Conservation (phyloP, 2,113 vertebrate genomes). For the Tauraco erythrolophus region DNA sequence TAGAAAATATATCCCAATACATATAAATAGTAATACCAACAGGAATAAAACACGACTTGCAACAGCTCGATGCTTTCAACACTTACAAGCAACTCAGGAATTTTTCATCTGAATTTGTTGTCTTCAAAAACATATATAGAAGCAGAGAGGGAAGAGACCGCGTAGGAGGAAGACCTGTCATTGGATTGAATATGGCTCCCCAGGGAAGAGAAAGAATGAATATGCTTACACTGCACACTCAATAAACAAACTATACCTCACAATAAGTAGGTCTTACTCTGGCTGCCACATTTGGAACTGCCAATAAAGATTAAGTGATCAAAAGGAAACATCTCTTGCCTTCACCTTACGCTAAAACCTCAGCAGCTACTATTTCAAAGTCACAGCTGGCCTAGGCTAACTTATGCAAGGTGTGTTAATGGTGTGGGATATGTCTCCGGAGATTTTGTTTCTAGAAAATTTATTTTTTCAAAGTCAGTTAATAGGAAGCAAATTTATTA, state of each 20-base stretch:
- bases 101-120: not conserved
- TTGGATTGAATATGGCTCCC: not conserved
- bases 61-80: not conserved
- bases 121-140: not conserved
- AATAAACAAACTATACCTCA: not conserved
- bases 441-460: not conserved
- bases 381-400: not conserved
- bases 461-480: not conserved
- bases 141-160: not conserved
- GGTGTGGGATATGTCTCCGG: not conserved
- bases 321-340: not conserved
- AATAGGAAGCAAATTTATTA: not conserved
- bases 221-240: not conserved
- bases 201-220: not conserved
- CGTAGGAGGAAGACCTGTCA: not conserved
- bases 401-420: not conserved
- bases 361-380: not conserved
- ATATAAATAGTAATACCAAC: not conserved
- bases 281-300: not conserved
- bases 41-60: not conserved
- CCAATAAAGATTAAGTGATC: not conserved
- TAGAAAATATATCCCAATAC: not conserved
- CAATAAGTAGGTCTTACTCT: not conserved
- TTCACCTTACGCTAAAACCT: not conserved
- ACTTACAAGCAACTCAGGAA: not conserved